These are phyloP conservation scores for Drosophila takahashii DNA, from an alignment of 1,140 invertebrate species.

Conservation along the genomic window DNA sequence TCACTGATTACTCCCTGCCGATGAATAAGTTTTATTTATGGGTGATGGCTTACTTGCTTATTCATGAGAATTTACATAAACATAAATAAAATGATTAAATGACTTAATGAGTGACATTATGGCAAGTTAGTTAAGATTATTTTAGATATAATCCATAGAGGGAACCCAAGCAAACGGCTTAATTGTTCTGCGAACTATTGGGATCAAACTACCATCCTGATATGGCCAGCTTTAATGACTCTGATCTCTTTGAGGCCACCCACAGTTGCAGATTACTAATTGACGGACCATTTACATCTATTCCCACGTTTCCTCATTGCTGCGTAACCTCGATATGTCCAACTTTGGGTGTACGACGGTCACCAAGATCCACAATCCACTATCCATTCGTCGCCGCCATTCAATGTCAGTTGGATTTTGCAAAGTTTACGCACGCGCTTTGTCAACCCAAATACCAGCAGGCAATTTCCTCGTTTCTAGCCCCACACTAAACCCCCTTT, in stretches of 20 bases:
- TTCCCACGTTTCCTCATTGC: constrained; percentile 20
- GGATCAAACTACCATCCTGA: neutral
- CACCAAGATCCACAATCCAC: constrained; percentile 6
- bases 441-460: constrained; percentile 65
- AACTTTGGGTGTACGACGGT: constrained; percentile 10
- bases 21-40: constrained; percentile 12
- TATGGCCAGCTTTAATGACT: neutral
- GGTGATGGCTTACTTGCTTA: neutral
- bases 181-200: neutral
- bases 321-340: constrained; percentile 4
- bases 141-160: too few species aligned
- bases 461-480: constrained; percentile 11
- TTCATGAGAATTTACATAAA: neutral
- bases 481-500: neutral
- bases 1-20: neutral
- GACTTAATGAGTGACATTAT: neutral
- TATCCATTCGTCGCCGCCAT: neutral
- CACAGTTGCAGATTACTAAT: constrained; percentile 13
- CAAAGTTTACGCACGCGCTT: constrained; percentile 67
- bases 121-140: too few species aligned
- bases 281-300: constrained; percentile 1
- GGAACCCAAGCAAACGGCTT: neutral
- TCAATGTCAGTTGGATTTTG: constrained; percentile 44
- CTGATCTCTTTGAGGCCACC: constrained; percentile 2
- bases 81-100: neutral